phyloP scores from a whole-genome alignment of 2,888 invertebrate species.

The Marasmarcha lunaedactyla region DNA sequence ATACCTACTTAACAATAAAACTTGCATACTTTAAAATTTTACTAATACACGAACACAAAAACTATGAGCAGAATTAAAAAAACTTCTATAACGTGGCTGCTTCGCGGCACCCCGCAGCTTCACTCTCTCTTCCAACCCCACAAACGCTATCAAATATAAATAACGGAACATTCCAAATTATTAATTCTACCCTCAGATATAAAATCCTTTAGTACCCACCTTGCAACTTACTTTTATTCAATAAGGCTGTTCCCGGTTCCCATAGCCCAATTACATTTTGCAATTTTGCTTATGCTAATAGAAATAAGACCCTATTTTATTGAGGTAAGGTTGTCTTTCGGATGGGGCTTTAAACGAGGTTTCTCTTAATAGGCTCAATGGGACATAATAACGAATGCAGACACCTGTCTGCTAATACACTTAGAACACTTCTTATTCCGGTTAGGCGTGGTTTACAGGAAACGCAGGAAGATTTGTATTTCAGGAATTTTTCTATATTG shows the following conservation, averaged over 20 bases:
- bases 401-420: slow-evolving; percentile 36
- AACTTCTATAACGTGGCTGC: too few species aligned
- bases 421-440: neutral
- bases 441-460: too few species aligned
- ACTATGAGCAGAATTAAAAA: too few species aligned
- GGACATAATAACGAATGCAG: slow-evolving; percentile 34
- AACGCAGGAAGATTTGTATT: too few species aligned
- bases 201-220: neutral
- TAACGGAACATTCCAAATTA: neutral
- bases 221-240: neutral
- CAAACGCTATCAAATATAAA: too few species aligned
- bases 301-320: neutral
- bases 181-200: neutral
- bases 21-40: too few species aligned
- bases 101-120: too few species aligned
- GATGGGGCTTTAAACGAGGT: neutral
- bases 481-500: too few species aligned
- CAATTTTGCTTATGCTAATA: neutral
- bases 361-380: slow-evolving; percentile 24
- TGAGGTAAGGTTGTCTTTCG: neutral
- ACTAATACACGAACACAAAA: too few species aligned
- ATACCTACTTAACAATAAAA: too few species aligned
- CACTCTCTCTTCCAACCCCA: too few species aligned
- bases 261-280: neutral
- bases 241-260: neutral